Evolutionary conservation across 2,888 invertebrate species (phyloP).

Genomic region (Cetonia aurata): DNA sequence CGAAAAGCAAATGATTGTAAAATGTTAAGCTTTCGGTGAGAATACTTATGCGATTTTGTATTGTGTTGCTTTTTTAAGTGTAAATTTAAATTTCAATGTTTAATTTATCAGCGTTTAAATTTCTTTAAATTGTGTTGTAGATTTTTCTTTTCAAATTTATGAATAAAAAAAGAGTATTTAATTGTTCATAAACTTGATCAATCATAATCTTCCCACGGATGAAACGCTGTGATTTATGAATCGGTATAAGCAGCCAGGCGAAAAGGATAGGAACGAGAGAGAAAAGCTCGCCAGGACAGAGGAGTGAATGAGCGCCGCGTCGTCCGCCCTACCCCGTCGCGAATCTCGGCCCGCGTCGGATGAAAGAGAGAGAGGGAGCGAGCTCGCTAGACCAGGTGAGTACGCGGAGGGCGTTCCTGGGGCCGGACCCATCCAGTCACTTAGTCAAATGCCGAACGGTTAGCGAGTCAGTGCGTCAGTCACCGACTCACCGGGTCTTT

Average conservation of each 20-base stretch:
- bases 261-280: not conserved
- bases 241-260: not conserved
- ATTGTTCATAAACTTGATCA: no score
- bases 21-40: no score
- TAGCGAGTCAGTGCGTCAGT: constrained; percentile 59
- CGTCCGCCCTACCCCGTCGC: not conserved
- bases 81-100: no score
- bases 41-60: no score
- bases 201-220: no score
- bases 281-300: not conserved
- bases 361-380: constrained; percentile 11
- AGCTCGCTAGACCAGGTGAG: constrained; percentile 58
- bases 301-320: constrained; percentile 3
- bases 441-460: constrained; percentile 65
- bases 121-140: no score
- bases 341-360: not conserved
- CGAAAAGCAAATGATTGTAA: no score
- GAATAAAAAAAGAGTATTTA: no score
- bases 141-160: no score
- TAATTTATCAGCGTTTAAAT: no score
- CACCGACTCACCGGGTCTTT: constrained; percentile 48
- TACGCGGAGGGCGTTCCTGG: constrained; percentile 62
- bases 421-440: constrained; percentile 64
- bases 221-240: constrained; percentile 6
- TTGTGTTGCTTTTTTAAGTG: no score